Evolutionary conservation across 2,888 invertebrate genomes (phyloP).

Genomic region (Sthenelais limicola): DNA sequence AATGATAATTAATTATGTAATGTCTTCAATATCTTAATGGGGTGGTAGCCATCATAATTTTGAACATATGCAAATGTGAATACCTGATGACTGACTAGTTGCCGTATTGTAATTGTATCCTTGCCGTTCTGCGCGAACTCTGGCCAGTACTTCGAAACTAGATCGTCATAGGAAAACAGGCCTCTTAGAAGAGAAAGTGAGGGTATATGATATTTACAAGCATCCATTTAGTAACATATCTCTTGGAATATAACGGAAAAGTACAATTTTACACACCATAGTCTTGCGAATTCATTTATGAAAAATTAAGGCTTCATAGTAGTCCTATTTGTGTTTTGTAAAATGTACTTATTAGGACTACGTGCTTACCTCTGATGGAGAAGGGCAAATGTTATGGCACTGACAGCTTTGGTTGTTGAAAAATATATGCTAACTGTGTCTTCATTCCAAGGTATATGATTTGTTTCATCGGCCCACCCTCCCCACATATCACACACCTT

Average conservation of each 20-base stretch:
- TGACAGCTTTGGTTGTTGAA: conserved; percentile 61
- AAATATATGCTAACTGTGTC: conserved; percentile 64
- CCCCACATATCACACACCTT: conserved; percentile 73
- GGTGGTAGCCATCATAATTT: no score
- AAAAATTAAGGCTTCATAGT: no score
- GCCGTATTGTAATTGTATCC: conserved; percentile 70
- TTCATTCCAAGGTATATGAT: conserved; percentile 65
- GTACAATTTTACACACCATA: no score
- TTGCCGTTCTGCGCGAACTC: conserved; percentile 72
- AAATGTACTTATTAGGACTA: no score
- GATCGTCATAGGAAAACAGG: conserved; percentile 66
- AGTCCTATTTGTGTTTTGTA: no score
- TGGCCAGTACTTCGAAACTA: conserved; percentile 72
- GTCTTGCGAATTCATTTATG: no score
- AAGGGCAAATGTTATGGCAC: conserved; percentile 59
- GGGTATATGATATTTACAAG: no score
- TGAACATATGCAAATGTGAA: no score
- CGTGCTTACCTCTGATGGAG: conserved; percentile 67
- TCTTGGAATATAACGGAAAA: no score
- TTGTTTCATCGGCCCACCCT: conserved; percentile 69
- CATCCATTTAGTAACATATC: no score
- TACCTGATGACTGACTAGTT: conserved; percentile 69
- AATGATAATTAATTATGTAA: no score
- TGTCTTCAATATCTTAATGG: no score
- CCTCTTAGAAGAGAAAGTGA: conserved; percentile 55